These are phyloP conservation scores for Epizoanthus scotinus DNA, from an alignment of 92 coral and sea anemone species.

Conservation along the genomic window DNA sequence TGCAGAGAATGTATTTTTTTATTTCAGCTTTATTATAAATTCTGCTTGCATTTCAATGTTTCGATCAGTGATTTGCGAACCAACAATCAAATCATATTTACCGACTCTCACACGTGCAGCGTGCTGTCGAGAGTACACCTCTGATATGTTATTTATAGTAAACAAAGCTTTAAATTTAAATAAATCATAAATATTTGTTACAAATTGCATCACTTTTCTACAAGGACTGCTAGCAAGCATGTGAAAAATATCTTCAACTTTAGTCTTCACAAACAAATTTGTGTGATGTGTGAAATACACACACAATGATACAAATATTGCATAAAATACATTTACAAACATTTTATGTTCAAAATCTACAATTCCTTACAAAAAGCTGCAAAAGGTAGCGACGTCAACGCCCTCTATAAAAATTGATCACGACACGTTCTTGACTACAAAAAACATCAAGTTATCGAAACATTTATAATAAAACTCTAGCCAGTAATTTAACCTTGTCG, in stretches of 20 bases:
- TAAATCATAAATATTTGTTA: constrained; percentile 6
- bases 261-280: neutral
- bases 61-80: neutral
- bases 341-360: neutral
- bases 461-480: too few species aligned
- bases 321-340: neutral
- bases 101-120: too few species aligned
- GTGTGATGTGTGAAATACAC: neutral
- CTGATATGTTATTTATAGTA: neutral
- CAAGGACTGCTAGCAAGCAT: neutral
- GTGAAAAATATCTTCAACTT: neutral
- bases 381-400: neutral
- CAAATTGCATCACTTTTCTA: neutral
- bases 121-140: neutral
- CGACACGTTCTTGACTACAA: neutral
- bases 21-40: neutral
- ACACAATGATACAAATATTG: neutral
- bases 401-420: neutral
- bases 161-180: neutral
- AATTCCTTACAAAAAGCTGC: neutral
- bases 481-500: neutral
- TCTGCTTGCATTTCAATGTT: neutral
- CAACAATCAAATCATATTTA: neutral
- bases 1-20: neutral
- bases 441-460: neutral